phyloP scores from a whole-genome alignment of 1,140 invertebrate genomes.

The Papilio polytes region DNA sequence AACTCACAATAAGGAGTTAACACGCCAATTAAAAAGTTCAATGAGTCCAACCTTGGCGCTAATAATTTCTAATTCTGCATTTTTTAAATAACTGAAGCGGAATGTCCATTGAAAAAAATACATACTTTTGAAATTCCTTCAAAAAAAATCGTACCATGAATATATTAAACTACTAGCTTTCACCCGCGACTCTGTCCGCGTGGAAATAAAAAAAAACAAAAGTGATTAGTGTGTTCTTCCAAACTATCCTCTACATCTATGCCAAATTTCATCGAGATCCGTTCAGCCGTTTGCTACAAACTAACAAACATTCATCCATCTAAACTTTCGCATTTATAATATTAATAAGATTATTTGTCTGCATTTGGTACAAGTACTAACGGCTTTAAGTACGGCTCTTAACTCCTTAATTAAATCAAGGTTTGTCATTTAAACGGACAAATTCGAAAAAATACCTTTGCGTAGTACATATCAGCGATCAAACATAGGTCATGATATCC shows the following conservation, averaged over 20 bases:
- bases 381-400: background rate
- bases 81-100: background rate
- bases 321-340: too few species aligned
- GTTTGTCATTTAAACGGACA: too few species aligned
- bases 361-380: background rate
- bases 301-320: too few species aligned
- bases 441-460: background rate
- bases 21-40: conserved; percentile 21
- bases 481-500: background rate
- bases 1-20: conserved; percentile 28
- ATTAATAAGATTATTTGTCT: background rate
- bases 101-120: background rate
- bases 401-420: background rate
- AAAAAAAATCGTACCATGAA: background rate
- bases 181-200: too few species aligned
- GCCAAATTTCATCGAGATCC: too few species aligned
- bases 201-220: too few species aligned
- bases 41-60: conserved; percentile 21
- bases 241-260: too few species aligned
- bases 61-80: conserved; percentile 10
- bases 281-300: too few species aligned
- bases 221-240: too few species aligned
- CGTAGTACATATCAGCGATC: background rate
- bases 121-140: background rate
- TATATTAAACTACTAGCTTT: background rate